Conservation (phyloP, 2,888 invertebrate species). For the Odontothrips loti region DNA sequence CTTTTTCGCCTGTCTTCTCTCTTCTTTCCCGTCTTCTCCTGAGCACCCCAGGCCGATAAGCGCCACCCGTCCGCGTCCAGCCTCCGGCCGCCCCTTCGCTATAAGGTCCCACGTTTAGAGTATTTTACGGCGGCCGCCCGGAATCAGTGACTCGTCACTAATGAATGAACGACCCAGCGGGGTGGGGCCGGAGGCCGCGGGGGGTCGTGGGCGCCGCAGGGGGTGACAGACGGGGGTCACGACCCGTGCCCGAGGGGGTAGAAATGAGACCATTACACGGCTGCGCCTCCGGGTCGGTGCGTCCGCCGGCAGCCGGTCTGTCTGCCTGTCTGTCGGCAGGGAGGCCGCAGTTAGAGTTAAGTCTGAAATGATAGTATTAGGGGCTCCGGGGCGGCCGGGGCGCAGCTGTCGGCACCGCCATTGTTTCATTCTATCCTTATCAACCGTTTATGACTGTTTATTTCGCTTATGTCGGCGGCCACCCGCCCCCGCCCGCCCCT, state of each 20-base stretch:
- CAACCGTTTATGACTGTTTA: conserved; percentile 11
- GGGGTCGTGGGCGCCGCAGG: no score
- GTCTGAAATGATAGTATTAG: no score
- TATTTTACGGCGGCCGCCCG: not conserved
- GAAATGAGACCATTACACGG: not conserved
- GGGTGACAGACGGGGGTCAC: no score
- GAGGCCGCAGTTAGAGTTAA: not conserved
- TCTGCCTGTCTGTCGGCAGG: no score
- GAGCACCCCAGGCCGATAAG: no score
- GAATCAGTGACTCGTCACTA: conserved; percentile 11
- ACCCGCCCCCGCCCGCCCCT: not conserved
- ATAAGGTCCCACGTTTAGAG: not conserved
- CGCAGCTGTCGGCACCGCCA: not conserved
- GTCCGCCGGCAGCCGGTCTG: no score
- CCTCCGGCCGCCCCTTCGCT: no score
- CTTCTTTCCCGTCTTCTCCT: no score
- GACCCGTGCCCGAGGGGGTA: not conserved
- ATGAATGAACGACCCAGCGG: not conserved
- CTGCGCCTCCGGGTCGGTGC: no score
- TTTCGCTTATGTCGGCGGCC: not conserved
- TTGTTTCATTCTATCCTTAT: not conserved
- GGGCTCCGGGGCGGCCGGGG: not conserved
- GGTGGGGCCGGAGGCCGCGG: no score
- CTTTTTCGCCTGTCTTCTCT: no score
- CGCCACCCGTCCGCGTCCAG: no score